Base-by-base conservation (phyloP, 2,888 invertebrate species). In the Eupithecia pulchellata region DNA sequence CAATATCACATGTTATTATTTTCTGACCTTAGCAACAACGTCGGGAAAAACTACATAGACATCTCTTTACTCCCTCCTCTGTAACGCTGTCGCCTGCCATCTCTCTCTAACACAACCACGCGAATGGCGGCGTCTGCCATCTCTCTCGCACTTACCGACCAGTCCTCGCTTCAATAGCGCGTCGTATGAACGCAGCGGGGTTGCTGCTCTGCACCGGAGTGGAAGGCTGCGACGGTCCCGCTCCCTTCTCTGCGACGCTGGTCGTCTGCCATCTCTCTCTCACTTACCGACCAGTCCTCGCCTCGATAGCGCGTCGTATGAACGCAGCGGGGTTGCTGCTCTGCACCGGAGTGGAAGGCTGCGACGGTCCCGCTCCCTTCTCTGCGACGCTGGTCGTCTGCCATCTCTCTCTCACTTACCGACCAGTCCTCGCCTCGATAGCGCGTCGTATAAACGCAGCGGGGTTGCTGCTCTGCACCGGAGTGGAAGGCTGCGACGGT, bases 221-320 rank as follows among this genome's bases (percentile, higher is more conserved):
- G 0, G 93, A 92, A 0, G 93, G 93, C 62, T 95, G 95, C 73
- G 95, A 95, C 0, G 95, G 95, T 0, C 95, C 95, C 58, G 95
- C 95, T 0, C 89, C 90, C 66, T 91, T 91, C 14, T 92, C 93
- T 0, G 82, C 79, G 2, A 89, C 82, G 0, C 94, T n/a, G n/a
- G n/a, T n/a, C 32, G 4, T 89, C 79, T 91, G 91, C 4, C 32
- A 32, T 32, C 32, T 32, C 32, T 32, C 32, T 32, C 17, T 32
- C 6, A 20, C 5, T 25, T 64, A 89, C 96, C 96, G 86, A 94
- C 92, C 86, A 91, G 94, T 89, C 92, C 95, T 89, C 69, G 94
- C 93, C 76, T 94, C 94, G 61, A 94, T 89, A 30, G 94, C 94
- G 62, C 94, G 83, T 13, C 94, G 84, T 36, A 94, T 94, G 65